phyloP scores from a whole-genome alignment of 2,797 vertebrate species.

The Pelochelys cantorii region DNA sequence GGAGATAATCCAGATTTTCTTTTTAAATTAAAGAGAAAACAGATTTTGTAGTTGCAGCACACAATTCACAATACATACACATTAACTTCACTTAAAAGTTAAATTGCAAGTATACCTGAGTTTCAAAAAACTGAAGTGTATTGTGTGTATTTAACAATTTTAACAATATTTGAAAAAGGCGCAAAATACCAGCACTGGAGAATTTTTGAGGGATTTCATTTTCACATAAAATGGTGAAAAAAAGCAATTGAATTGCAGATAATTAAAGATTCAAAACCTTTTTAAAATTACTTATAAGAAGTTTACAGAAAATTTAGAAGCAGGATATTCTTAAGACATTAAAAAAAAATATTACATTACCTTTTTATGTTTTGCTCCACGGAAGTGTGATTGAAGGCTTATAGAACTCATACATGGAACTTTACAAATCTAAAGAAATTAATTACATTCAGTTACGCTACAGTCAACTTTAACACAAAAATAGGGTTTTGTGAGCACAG shows the following conservation, averaged over 20 bases:
- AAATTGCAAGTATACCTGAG: background rate
- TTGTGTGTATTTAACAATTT: background rate
- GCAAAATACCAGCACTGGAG: background rate
- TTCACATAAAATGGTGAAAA: background rate
- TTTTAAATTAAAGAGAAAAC: background rate
- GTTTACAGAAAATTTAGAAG: background rate
- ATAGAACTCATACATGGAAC: constrained; percentile 55
- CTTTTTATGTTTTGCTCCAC: constrained; percentile 70
- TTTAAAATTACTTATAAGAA: background rate
- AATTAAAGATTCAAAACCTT: background rate
- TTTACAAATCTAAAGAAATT: constrained; percentile 62
- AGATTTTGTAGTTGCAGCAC: background rate
- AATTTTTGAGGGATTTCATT: background rate
- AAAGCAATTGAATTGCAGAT: background rate
- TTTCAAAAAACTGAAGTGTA: background rate
- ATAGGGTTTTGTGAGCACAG: background rate
- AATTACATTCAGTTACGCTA: constrained; percentile 36
- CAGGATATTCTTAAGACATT: background rate
- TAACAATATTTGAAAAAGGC: background rate
- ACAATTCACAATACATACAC: background rate
- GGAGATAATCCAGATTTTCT: background rate
- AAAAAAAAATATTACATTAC: constrained; percentile 37
- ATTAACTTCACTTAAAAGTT: background rate
- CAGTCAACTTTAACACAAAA: background rate
- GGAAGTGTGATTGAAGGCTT: constrained; percentile 64